These are phyloP conservation scores for Glossophaga mutica DNA, from an alignment of 2,797 vertebrate species.

Conservation along the genomic window DNA sequence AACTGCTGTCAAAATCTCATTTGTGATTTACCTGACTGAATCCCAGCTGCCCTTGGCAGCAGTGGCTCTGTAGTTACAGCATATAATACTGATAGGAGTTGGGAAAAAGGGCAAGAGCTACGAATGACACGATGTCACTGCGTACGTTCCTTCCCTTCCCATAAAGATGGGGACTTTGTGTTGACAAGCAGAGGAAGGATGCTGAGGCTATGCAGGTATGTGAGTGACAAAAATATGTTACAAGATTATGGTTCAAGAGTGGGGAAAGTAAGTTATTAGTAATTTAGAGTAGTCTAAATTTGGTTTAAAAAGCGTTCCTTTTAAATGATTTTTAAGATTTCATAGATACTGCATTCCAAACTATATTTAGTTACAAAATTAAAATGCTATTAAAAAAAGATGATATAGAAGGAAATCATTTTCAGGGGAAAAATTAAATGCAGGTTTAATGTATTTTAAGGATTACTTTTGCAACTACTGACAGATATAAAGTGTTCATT, in stretches of 20 bases:
- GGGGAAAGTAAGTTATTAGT: not conserved
- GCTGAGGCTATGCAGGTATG: not conserved
- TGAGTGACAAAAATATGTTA: rapidly evolving
- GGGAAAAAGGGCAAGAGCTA: not conserved
- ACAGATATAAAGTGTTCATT: not conserved
- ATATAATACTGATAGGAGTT: not conserved
- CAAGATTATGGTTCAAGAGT: no score
- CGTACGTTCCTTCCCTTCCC: not conserved
- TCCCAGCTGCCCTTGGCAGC: not conserved
- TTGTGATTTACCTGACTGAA: not conserved
- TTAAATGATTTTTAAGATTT: not conserved
- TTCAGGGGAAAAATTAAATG: not conserved
- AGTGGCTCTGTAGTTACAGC: rapidly evolving
- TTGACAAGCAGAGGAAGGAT: not conserved
- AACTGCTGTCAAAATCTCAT: no score
- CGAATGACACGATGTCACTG: no score
- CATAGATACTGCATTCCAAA: not conserved
- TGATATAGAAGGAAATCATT: not conserved
- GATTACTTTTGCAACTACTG: not conserved
- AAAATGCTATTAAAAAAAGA: not conserved
- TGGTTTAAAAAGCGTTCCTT: not conserved
- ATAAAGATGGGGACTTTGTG: rapidly evolving
- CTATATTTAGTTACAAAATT: not conserved
- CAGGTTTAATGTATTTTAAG: not conserved
- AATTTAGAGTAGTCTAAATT: not conserved